Base-by-base conservation (phyloP, 2,888 invertebrate genomes). In the Cataglyphis cursor region DNA sequence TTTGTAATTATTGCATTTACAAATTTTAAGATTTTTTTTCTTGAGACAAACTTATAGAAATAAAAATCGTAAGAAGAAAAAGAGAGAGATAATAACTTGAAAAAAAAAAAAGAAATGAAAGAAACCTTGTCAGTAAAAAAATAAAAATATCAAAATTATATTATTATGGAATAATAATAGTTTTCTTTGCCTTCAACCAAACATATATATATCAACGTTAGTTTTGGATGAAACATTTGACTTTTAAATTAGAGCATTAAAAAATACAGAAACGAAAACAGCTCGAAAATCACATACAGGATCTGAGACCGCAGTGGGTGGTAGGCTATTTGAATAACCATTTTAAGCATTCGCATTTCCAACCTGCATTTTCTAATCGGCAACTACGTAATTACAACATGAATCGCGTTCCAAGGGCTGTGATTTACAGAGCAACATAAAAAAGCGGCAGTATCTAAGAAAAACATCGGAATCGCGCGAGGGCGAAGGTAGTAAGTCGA, bases 281-380 rank as follows among this genome's bases (percentile, higher is more conserved):
- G 70, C 59, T 70, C 18, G 44, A 80, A 80, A 80, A 80, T 80
- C 78, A 44, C 44, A 35, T 44, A 80, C 70, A 28, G 70, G 35
- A 80, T 80, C 70, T 70, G 21, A 44, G 44, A 61, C 44, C 59
- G 21, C 59, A 41, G 31, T 78, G 18, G 59, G 59, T 18, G 31
- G 78, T 15, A 41, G 70, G 78, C 59, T 70, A 80, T 80, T 80
- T 70, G 61, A 70, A 70, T 59, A 80, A 72, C 70, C 59, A 57
- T 80, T 80, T 80, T 59, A 59, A 80, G 70, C 59, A 70, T 70
- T 80, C 66, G 66, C 54, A 76, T 76, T 80, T 80, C 78, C 78
- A 80, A 59, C 59, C 44, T 80, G 78, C 78, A 80, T 80, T 80
- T 80, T 80, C 78, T 80, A 70, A 80, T 80, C 70, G 59, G 70